Percentiles rank a stretch among this genome's conserved stretches.
These are phyloP conservation scores for Chascanopsetta lugubris DNA, from an alignment of 2,113 vertebrate genomes.

Conservation along the genomic window DNA sequence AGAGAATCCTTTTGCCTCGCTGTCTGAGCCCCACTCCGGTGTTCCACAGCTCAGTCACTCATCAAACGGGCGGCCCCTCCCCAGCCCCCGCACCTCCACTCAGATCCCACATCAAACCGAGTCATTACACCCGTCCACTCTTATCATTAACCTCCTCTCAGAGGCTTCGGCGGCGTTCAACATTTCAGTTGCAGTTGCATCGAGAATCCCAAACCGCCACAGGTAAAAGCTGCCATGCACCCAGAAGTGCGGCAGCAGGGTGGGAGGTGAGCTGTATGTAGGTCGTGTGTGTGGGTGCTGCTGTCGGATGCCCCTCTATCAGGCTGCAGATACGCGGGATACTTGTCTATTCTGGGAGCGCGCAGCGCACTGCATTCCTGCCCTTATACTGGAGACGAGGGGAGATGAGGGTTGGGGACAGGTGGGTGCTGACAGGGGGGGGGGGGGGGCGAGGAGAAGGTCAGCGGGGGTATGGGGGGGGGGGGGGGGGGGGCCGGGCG, in stretches of 20 bases:
- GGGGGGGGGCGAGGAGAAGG: conserved; percentile 20
- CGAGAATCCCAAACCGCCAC: conserved; percentile 42
- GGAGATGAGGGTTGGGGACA: conserved; percentile 50
- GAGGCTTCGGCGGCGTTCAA: conserved; percentile 35
- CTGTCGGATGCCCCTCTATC: conserved; percentile 58
- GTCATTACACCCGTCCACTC: conserved; percentile 33
- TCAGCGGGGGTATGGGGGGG: conserved; percentile 29
- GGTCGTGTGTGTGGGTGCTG: conserved; percentile 29
- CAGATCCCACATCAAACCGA: conserved; percentile 60
- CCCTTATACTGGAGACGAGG: conserved; percentile 72
- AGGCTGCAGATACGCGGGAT: conserved; percentile 49
- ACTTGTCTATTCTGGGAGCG: conserved; percentile 74
- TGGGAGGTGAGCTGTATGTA: conserved; percentile 9
- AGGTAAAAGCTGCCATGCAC: conserved; percentile 32
- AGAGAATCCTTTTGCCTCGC: conserved; percentile 43
- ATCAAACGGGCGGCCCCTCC: conserved; percentile 44
- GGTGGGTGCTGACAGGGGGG: conserved; percentile 53
- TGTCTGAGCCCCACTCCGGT: conserved; percentile 15
- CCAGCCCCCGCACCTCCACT: conserved; percentile 40
- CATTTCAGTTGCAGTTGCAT: conserved; percentile 6
- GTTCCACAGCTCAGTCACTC: conserved; percentile 46
- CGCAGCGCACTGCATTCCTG: conserved; percentile 70
- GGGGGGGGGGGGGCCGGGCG: too few species aligned
- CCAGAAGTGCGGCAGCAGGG: conserved; percentile 3
- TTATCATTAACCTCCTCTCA: conserved; percentile 59